Conservation (phyloP, 2,797 vertebrate genomes). For the Myoxocephalus aenaeus region DNA sequence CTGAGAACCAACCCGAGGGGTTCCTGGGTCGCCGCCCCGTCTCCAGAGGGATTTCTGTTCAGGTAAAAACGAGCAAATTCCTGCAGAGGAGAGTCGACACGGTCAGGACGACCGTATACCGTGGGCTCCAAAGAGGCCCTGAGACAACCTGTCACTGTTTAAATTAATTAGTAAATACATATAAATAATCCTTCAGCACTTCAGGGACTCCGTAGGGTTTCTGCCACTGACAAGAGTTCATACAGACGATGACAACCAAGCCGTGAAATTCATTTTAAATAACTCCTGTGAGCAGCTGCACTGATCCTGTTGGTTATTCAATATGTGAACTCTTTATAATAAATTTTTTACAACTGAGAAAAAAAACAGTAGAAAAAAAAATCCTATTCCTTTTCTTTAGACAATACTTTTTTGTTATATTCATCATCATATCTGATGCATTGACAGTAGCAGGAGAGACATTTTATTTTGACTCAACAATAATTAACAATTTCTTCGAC, state of each 20-base stretch:
- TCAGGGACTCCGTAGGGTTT: neutral
- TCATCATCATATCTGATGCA: neutral
- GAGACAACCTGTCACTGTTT: neutral
- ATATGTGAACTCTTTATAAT: neutral
- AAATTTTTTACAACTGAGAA: too few species aligned
- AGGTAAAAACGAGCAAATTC: conserved; percentile 89
- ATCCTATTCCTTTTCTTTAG: too few species aligned
- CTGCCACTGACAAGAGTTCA: neutral
- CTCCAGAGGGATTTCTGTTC: conserved; percentile 66
- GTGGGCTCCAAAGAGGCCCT: neutral
- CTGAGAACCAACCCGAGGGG: conserved; percentile 80
- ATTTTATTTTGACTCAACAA: neutral
- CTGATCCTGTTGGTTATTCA: neutral
- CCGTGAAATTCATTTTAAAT: neutral
- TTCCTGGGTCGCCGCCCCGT: conserved; percentile 69
- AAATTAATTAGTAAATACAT: neutral
- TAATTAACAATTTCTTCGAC: neutral
- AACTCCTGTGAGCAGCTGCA: neutral
- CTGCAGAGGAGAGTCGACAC: conserved; percentile 66
- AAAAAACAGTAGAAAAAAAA: too few species aligned
- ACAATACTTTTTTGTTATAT: neutral
- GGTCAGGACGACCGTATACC: neutral
- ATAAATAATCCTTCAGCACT: neutral
- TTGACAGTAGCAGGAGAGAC: neutral
- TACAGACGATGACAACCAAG: neutral